A percentile compares a stretch with the other conserved stretches of the same genome.
These are phyloP conservation scores for Synergus itoensis DNA, from an alignment of 2,888 invertebrate genomes.

Conservation along the genomic window DNA sequence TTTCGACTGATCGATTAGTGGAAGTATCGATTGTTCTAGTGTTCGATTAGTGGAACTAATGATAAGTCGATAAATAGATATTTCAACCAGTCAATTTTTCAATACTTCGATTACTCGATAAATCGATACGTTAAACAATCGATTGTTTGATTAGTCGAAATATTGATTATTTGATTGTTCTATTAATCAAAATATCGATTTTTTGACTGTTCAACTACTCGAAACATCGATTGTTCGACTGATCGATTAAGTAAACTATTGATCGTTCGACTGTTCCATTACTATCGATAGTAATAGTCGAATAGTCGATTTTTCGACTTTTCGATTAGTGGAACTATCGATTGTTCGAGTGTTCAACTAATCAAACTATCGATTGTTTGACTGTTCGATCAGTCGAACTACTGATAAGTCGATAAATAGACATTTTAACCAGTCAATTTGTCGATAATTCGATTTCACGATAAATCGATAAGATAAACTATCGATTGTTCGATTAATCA, in stretches of 20 bases:
- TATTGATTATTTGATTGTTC: neutral
- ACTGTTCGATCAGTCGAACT: too few relatives aligned
- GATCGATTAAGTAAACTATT: neutral
- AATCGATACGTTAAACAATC: too few relatives aligned
- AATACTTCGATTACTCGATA: too few relatives aligned
- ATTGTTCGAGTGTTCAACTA: too few relatives aligned
- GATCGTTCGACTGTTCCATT: neutral
- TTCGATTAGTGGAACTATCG: neutral
- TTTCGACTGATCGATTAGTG: neutral
- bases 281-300: neutral
- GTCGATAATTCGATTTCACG: too few relatives aligned
- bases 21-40: neutral
- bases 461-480: too few relatives aligned
- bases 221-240: neutral
- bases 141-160: neutral
- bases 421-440: too few relatives aligned
- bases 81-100: too few relatives aligned
- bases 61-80: too few relatives aligned
- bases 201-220: neutral
- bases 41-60: neutral
- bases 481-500: too few relatives aligned
- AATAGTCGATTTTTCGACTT: neutral
- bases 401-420: too few relatives aligned
- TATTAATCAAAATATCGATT: neutral
- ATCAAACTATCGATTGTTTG: too few relatives aligned